A percentile compares a stretch with the other conserved stretches of the same genome.
Conservation (phyloP, 2,888 invertebrate genomes). For the Formica aserva region DNA sequence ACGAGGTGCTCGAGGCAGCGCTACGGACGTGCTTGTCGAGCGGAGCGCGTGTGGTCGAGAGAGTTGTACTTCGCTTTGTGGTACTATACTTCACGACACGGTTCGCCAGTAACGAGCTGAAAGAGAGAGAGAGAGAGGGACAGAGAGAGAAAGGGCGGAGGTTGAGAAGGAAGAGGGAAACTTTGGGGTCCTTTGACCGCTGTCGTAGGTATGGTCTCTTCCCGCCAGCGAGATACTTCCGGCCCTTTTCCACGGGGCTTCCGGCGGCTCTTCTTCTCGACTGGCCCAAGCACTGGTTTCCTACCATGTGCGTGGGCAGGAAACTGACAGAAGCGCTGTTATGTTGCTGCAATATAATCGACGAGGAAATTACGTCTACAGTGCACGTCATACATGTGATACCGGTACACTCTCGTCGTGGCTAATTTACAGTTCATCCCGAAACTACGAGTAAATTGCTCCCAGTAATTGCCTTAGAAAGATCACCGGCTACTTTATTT, state of each 20-base stretch:
- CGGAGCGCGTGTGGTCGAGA: slow-evolving; percentile 44
- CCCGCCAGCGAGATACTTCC: slow-evolving; percentile 44
- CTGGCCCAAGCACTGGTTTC: slow-evolving; percentile 22
- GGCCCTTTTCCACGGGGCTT: slow-evolving; percentile 40
- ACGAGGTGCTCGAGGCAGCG: slow-evolving; percentile 31
- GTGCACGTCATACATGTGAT: slow-evolving; percentile 46
- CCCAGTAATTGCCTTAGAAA: slow-evolving; percentile 38
- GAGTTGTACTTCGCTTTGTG: slow-evolving; percentile 54
- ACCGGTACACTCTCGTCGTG: slow-evolving; percentile 34
- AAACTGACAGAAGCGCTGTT: slow-evolving; percentile 54
- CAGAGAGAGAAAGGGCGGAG: not conserved
- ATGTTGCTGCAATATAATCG: slow-evolving; percentile 45
- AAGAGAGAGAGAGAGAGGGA: not conserved
- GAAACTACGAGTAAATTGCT: slow-evolving; percentile 49
- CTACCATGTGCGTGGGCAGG: slow-evolving; percentile 26
- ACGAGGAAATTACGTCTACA: slow-evolving; percentile 53
- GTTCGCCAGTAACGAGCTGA: slow-evolving; percentile 41
- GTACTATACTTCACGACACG: slow-evolving; percentile 45
- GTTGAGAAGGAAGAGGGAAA: not conserved
- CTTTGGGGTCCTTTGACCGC: slow-evolving; percentile 40
- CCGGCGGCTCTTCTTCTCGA: slow-evolving; percentile 30
- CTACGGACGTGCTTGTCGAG: slow-evolving; percentile 39
- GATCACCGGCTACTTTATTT: slow-evolving; percentile 36
- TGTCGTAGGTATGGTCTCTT: slow-evolving; percentile 41
- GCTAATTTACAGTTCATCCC: slow-evolving; percentile 41